Evolutionary conservation across 2,113 vertebrate species (phyloP), one percentile per base, ranked within the genome.

Genomic region (Lynx canadensis): DNA sequence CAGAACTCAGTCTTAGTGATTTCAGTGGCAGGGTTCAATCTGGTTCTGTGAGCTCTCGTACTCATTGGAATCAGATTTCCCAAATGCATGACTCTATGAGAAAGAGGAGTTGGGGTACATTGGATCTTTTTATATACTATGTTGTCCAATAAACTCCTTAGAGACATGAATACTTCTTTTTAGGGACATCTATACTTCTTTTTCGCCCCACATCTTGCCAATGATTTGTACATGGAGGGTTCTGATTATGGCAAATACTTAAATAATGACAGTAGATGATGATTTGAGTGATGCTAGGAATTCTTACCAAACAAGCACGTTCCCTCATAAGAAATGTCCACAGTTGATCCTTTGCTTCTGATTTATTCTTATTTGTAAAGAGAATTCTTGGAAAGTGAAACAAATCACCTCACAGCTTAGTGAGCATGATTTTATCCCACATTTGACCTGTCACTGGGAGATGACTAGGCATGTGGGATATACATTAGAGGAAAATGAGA

Each of bases 391-490:
- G 2, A 27, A 63, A 79, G 25, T 79, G 18, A 33, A 48, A 71
- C 36, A 73, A 94, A 48, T 78, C 36, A 66, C 27, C 29, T 80
- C 86, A 79, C 11, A 63, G 14, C 21, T 76, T 80, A 82, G 11
- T 31, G 45, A 91, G 48, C 48, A 96, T 81, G 38, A 63, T 65
- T 96, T 93, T 94, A 79, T 74, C 60, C 29, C 38, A 91, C 15
- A 94, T 21, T 45, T 78, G 18, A 21, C 41, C 12, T 89, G 9
- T 55, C 93, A 27, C 27, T 73, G 19, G n/a, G 76, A 92, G 36
- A 57, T 89, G 63, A 50, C 0, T 79, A 55, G 52, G 41, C 65
- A 89, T 27, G 4, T 82, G n/a, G 91, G 38, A 57, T 66, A 57
- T 66, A n/a, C 5, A 38, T 45, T 50, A 83, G 66, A 71, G 9